phyloP scores from a whole-genome alignment of 2,888 invertebrate species.

The Autographa gamma region DNA sequence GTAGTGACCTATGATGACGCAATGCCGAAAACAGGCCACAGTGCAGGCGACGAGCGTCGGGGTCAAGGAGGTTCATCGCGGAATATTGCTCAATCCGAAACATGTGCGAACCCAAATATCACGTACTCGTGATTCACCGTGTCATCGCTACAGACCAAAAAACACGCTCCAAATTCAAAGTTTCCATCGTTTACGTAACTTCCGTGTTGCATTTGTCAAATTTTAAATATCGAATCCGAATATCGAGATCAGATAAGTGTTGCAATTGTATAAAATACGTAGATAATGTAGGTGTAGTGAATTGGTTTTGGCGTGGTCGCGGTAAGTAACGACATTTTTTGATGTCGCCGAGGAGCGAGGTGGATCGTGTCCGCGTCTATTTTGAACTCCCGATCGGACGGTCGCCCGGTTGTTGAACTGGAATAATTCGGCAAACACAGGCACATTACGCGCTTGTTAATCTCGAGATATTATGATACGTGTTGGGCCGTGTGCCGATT shows the following conservation, averaged over 20 bases:
- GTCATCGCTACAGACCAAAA: conserved; percentile 49
- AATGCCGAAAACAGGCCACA: conserved; percentile 86
- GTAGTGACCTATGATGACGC: conserved; percentile 88
- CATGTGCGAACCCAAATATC: conserved; percentile 69
- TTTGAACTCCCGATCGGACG: conserved; percentile 85
- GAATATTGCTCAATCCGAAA: conserved; percentile 76
- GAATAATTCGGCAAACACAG: conserved; percentile 88
- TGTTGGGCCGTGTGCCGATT: conserved; percentile 67
- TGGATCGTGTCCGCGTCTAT: conserved; percentile 83
- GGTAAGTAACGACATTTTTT: conserved; percentile 63
- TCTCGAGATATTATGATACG: conserved; percentile 77
- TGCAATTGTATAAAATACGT: conserved; percentile 50
- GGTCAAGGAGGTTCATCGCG: conserved; percentile 86
- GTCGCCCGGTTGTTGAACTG: conserved; percentile 88
- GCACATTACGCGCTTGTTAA: conserved; percentile 84
- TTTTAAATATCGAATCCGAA: conserved; percentile 30
- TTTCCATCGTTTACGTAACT: conserved; percentile 56
- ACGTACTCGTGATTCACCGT: conserved; percentile 62
- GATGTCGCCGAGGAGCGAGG: conserved; percentile 71
- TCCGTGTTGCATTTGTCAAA: conserved; percentile 58
- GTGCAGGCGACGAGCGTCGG: conserved; percentile 71
- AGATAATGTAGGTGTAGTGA: conserved; percentile 30
- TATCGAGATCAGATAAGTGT: conserved; percentile 51
- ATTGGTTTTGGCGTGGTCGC: conserved; percentile 29
- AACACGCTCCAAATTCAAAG: conserved; percentile 54